phyloP scores from a whole-genome alignment of 1,140 invertebrate genomes.

The Diorhabda carinulata region DNA sequence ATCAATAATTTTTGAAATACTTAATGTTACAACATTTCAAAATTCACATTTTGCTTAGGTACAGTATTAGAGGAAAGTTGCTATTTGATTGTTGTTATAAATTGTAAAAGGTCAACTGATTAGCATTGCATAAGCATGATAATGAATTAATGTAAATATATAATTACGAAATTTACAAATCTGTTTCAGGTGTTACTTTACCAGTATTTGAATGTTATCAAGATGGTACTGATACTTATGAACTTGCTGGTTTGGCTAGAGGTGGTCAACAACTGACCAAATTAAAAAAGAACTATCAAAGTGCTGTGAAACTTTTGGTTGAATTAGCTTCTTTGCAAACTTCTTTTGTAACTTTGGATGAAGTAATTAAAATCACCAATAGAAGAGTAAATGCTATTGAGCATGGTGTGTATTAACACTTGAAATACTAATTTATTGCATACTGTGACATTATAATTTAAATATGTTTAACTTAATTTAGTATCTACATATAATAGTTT shows the following conservation, averaged over 20 bases:
- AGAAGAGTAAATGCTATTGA: slow-evolving; percentile 99
- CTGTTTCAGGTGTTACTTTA: slow-evolving; percentile 43
- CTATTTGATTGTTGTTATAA: no score
- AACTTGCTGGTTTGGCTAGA: slow-evolving; percentile 87
- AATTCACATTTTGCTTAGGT: no score
- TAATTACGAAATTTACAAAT: slow-evolving; percentile 5
- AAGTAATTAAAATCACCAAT: slow-evolving; percentile 97
- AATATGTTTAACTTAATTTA: no score
- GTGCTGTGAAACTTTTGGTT: slow-evolving; percentile 87
- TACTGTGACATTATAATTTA: no score
- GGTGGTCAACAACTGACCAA: slow-evolving; percentile 93
- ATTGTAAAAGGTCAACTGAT: no score
- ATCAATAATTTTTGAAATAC: no score
- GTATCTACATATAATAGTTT: no score
- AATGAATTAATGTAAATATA: no score
- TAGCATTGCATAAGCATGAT: no score
- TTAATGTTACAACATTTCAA: no score
- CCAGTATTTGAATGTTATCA: slow-evolving; percentile 63
- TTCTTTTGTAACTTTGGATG: slow-evolving; percentile 94
- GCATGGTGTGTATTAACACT: slow-evolving; percentile 66
- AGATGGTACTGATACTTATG: slow-evolving; percentile 90
- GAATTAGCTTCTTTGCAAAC: slow-evolving; percentile 94
- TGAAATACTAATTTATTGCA: no score
- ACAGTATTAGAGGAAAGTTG: no score
- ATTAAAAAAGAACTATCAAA: slow-evolving; percentile 93